These are phyloP conservation scores for Pogonognathellus flavescens DNA, from an alignment of 1,140 invertebrate species.

Conservation along the genomic window DNA sequence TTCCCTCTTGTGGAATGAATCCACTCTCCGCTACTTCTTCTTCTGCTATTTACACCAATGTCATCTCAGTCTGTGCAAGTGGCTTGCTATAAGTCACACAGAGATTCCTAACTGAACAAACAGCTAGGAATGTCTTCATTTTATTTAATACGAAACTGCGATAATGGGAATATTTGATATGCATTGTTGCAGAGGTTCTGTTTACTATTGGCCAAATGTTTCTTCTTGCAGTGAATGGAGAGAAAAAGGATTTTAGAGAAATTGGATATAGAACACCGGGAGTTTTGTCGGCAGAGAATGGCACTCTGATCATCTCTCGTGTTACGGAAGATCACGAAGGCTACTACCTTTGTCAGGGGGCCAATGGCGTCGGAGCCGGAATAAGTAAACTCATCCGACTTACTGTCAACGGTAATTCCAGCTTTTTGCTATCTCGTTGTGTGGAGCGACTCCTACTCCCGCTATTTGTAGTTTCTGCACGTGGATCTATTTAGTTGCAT, in stretches of 20 bases:
- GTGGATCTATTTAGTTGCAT: too few relatives aligned
- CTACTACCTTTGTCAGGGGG: conserved; percentile 75
- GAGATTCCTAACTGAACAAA: too few relatives aligned
- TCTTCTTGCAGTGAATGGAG: conserved; percentile 41
- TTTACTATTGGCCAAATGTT: neutral
- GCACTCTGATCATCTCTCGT: conserved; percentile 74
- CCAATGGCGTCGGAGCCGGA: conserved; percentile 77
- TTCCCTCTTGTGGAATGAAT: neutral
- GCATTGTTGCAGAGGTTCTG: too few relatives aligned
- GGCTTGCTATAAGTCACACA: too few relatives aligned
- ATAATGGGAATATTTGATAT: too few relatives aligned
- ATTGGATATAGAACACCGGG: conserved; percentile 65
- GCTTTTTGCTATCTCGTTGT: neutral
- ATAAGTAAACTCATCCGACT: conserved; percentile 78
- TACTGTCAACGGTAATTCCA: conserved; percentile 76
- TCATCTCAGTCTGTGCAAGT: too few relatives aligned
- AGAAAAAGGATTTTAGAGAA: conserved; percentile 68
- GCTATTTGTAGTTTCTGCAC: too few relatives aligned
- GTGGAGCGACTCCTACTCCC: neutral
- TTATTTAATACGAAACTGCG: too few relatives aligned
- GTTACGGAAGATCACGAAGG: conserved; percentile 75
- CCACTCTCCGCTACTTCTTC: neutral
- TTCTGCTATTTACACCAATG: neutral
- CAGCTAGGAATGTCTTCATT: too few relatives aligned
- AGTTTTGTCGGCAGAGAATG: conserved; percentile 71